Conservation (phyloP, 2,888 invertebrate species). For the Lasioglossum lativentre region DNA sequence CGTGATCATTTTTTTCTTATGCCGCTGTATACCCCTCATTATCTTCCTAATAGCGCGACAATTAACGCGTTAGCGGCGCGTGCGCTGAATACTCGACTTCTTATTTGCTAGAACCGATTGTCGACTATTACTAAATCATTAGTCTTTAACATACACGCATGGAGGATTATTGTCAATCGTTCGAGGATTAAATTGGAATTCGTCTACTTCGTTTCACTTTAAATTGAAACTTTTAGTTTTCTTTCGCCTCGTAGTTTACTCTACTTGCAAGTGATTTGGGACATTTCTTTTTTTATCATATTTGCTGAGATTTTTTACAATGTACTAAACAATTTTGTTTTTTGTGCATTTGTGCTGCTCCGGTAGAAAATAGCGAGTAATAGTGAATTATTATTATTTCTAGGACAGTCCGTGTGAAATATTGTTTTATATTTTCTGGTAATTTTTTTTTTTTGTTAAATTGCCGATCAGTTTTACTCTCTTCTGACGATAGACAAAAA, state of each 20-base stretch:
- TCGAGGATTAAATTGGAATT: background rate
- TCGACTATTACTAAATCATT: background rate
- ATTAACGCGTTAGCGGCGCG: background rate
- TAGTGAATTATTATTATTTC: background rate
- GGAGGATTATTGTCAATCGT: background rate
- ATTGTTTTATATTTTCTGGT: background rate
- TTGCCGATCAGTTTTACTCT: background rate
- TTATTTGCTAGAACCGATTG: background rate
- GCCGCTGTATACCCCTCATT: slow-evolving; percentile 3
- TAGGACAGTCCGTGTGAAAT: background rate
- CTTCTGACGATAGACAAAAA: slow-evolving; percentile 9
- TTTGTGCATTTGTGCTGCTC: too few relatives aligned
- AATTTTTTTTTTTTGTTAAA: background rate
- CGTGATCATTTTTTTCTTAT: slow-evolving; percentile 20
- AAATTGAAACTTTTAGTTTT: background rate
- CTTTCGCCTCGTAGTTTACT: too few relatives aligned
- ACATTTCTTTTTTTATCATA: too few relatives aligned
- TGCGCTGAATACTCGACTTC: background rate
- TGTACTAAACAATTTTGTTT: too few relatives aligned
- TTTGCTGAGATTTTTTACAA: too few relatives aligned
- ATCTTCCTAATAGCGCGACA: slow-evolving; percentile 25
- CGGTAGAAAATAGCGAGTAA: too few relatives aligned
- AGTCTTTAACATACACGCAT: background rate
- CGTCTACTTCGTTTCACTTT: background rate
- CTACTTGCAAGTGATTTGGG: background rate